These are phyloP conservation scores for Notoglanidium macrostoma DNA, from an alignment of 2,797 vertebrate species.

Conservation along the genomic window DNA sequence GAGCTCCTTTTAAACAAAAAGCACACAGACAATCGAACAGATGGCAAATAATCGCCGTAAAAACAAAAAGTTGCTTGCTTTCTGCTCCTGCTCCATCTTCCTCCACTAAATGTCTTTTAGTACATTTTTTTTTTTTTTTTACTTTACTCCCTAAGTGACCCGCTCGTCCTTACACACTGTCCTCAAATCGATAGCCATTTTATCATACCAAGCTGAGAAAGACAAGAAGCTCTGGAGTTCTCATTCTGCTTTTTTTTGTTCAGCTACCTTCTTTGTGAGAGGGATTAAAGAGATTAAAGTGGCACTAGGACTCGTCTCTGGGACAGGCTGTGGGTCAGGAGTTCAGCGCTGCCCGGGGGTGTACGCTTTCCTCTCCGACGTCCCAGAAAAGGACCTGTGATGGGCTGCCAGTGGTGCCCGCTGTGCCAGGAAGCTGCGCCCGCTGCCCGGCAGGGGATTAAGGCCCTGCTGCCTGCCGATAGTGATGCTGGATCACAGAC, in stretches of 20 bases:
- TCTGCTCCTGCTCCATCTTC: neutral
- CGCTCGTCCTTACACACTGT: neutral
- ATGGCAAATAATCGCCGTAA: conserved; percentile 82
- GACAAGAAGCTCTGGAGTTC: conserved; percentile 15
- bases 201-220: conserved; percentile 5
- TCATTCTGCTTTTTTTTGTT: conserved; percentile 44
- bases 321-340: conserved; percentile 70
- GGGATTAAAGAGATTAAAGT: conserved; percentile 72
- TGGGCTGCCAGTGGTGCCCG: conserved; percentile 70
- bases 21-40: conserved; percentile 76
- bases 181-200: conserved; percentile 54
- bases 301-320: conserved; percentile 66
- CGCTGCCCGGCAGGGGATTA: conserved; percentile 69
- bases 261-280: conserved; percentile 59
- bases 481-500: conserved; percentile 60
- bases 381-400: conserved; percentile 71
- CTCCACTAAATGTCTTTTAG: neutral
- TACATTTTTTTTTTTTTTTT: neutral
- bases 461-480: conserved; percentile 72
- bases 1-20: conserved; percentile 75
- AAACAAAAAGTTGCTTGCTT: conserved; percentile 33
- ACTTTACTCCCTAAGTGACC: conserved; percentile 3
- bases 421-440: conserved; percentile 65
- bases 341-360: conserved; percentile 72
- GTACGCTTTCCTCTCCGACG: conserved; percentile 55